These are phyloP conservation scores for Tetraneura akinire DNA, from an alignment of 1,140 invertebrate genomes.

Conservation along the genomic window DNA sequence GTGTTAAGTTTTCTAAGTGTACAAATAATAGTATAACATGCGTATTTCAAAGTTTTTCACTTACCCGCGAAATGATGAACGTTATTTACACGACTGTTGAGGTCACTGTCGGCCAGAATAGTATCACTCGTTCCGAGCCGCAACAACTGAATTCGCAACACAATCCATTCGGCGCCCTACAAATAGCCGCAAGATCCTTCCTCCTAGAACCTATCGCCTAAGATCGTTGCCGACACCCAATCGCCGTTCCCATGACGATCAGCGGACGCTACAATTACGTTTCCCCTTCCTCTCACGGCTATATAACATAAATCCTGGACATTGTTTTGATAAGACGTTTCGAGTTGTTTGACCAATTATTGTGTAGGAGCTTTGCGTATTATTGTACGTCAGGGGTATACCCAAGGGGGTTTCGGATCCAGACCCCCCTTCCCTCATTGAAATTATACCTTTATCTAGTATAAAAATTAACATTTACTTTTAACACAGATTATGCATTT, in stretches of 20 bases:
- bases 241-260: constrained; percentile 28
- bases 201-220: background rate
- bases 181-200: constrained; percentile 49
- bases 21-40: too few species aligned
- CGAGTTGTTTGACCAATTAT: background rate
- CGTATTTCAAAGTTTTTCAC: constrained; percentile 30
- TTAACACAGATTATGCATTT: too few species aligned
- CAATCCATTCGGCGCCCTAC: constrained; percentile 45
- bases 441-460: too few species aligned
- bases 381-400: too few species aligned
- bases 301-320: background rate
- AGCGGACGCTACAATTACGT: background rate
- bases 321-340: background rate
- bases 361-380: too few species aligned
- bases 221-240: constrained; percentile 28
- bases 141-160: constrained; percentile 49
- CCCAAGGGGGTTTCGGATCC: too few species aligned
- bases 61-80: constrained; percentile 28
- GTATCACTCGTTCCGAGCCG: constrained; percentile 26
- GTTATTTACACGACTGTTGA: constrained; percentile 32
- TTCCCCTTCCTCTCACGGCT: background rate
- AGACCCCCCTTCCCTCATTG: too few species aligned
- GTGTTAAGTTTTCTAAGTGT: too few species aligned
- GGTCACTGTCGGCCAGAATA: constrained; percentile 41
- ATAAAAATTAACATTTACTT: too few species aligned